These are phyloP conservation scores for Bubalus kerabau DNA, from an alignment of 2,113 vertebrate species.

Conservation along the genomic window DNA sequence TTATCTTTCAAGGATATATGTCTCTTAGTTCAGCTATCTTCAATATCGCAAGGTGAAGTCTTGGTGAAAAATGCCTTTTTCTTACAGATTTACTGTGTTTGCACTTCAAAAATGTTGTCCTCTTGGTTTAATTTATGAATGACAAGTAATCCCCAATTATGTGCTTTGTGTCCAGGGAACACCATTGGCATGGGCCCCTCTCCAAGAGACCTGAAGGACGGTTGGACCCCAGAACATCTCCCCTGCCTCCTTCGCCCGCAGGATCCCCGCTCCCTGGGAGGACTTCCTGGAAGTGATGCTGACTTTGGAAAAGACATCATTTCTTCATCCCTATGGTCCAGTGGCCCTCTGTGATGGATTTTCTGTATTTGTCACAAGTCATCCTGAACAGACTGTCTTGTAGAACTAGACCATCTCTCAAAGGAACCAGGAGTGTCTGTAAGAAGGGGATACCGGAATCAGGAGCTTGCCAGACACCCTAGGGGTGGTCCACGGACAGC, in stretches of 20 bases:
- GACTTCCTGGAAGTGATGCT: too few species aligned
- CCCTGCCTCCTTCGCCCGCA: neutral
- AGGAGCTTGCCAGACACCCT: accelerated
- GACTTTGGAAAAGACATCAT: neutral
- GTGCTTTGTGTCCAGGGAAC: neutral
- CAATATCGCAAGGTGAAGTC: neutral
- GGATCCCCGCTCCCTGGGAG: neutral
- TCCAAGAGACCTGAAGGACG: neutral
- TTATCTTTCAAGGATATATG: neutral
- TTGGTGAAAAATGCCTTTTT: neutral
- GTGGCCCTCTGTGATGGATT: neutral
- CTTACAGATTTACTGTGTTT: neutral
- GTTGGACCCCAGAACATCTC: accelerated
- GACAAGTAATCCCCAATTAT: accelerated
- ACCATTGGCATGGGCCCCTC: accelerated
- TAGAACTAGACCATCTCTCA: accelerated
- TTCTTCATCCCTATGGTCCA: too few species aligned
- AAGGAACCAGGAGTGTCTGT: accelerated
- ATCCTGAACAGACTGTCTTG: too few species aligned
- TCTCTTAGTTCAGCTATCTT: neutral
- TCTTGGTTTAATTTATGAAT: neutral
- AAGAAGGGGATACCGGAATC: neutral
- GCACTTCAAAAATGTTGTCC: neutral
- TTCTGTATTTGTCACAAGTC: neutral
- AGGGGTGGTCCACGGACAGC: accelerated